Evolutionary conservation across 1,140 invertebrate genomes (phyloP), one percentile per base, ranked within the genome.

Genomic region (Drosophila parabipectinata): DNA sequence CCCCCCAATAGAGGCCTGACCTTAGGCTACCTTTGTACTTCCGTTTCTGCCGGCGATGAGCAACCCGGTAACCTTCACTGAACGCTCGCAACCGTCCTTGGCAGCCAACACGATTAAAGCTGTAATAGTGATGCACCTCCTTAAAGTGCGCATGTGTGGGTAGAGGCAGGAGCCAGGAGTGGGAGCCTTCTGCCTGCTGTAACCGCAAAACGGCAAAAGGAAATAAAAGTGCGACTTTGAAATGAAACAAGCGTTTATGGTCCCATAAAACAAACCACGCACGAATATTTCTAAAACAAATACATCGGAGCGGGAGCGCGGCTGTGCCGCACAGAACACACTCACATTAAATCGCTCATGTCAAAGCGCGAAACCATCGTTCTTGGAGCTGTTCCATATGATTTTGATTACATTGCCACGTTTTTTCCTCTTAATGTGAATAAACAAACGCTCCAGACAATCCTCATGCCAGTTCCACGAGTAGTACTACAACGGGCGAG

Each of bases 191-290:
- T 57, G 53, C 62, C 64, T 63, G 88, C 74, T 81, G 79, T 78
- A 88, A 85, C 81, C 82, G 74, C 83, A 77, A 88, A 87, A 77
- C 53, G 78, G 71, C 79, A 74, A 87, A 88, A 66, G 58, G 83
- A 88, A 87, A 88, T 88, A 87, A 87, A 87, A 88, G 79, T 87
- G 79, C 83, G 83, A 88, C 83, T 88, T 87, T 88, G 79, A 79
- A 87, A 87, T 87, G 79, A 87, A 88, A 87, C 75, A 85, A 87
- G 71, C 83, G 78, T 87, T 87, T 87, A 87, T 83, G 82, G 84
- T 82, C 71, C 79, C 79, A 87, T 87, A 88, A 87, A 87, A 87
- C 82, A 87, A 88, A 83, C 79, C 69, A 75, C 75, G 83, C 83
- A 88, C 83, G 67, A 75, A 88, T 83, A 88, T 79, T 88, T 87